These are phyloP conservation scores for Stenotaenia linearis DNA, from an alignment of 2,888 invertebrate genomes.

Conservation along the genomic window DNA sequence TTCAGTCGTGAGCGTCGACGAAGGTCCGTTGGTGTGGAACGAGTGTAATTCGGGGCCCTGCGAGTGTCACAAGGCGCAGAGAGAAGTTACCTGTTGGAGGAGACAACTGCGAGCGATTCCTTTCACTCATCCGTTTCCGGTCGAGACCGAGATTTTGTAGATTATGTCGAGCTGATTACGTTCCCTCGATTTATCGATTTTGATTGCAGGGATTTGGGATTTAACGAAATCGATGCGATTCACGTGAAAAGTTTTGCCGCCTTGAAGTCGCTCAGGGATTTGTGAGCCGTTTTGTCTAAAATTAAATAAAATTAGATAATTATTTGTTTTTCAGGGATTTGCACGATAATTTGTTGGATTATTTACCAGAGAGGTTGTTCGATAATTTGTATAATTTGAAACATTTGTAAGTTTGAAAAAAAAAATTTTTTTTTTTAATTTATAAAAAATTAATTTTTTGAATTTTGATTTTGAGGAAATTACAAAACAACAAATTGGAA, in stretches of 20 bases:
- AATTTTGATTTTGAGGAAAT: slow-evolving; percentile 55
- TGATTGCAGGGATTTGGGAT: slow-evolving; percentile 63
- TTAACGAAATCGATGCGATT: slow-evolving; percentile 61
- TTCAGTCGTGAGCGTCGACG: neutral
- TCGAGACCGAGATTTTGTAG: slow-evolving; percentile 27
- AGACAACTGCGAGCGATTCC: neutral
- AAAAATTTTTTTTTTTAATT: neutral
- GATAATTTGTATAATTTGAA: slow-evolving; percentile 58
- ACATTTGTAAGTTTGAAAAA: slow-evolving; percentile 57
- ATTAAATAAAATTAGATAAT: neutral
- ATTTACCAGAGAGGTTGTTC: slow-evolving; percentile 61
- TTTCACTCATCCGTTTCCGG: slow-evolving; percentile 5
- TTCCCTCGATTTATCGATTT: slow-evolving; percentile 26
- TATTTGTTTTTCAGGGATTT: slow-evolving; percentile 54
- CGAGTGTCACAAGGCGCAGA: neutral
- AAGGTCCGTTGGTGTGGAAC: neutral
- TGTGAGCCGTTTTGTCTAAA: slow-evolving; percentile 46
- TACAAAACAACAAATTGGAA: slow-evolving; percentile 61
- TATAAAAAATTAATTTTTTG: neutral
- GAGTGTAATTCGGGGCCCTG: neutral
- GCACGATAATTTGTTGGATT: slow-evolving; percentile 61
- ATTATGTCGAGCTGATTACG: neutral
- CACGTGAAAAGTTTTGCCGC: slow-evolving; percentile 64
- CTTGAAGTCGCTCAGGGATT: slow-evolving; percentile 55
- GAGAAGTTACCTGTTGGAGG: slow-evolving; percentile 27